Evolutionary conservation across 2,113 vertebrate species (phyloP), one percentile per base, ranked within the genome.

Genomic region (Anolis carolinensis): DNA sequence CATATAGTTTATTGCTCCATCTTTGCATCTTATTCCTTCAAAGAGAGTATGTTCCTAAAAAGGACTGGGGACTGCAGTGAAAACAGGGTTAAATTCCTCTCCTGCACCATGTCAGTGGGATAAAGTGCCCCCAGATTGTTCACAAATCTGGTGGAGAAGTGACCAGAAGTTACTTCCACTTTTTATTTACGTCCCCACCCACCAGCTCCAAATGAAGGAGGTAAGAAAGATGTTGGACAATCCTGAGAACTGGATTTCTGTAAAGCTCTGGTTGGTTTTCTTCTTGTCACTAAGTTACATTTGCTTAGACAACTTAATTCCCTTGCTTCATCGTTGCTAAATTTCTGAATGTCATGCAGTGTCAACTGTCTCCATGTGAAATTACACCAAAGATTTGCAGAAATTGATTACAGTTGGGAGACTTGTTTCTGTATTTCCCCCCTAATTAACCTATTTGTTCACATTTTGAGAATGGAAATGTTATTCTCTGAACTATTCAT

Each of bases 381-480:
- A 70, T 48, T 44, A 23, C 16, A 83, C 5, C 30, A 9, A 39
- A 55, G 72, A 71, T 85, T 71, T 85, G 55, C 67, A 79, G 34
- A 39, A 71, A 34, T 52, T 32, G 16, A 11, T 68, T 50, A 27
- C 32, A 14, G 34, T 34, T 21, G 23, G n/a, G 27, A 52, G n/a
- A 7, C 30, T 4, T 0, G 0, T 76, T 5, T 55, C 1, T 13
- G 55, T 80, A 2, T 9, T 79, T 67, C n/a, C 13, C 88, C 68
- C 20, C 9, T 65, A 85, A 85, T 21, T 50, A 90, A 9, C 48
- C 7, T 86, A 52, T 88, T 71, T 83, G 7, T 73, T 83, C 77
- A 73, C 50, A 85, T 74, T 86, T 86, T 30, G 55, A 32, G 87
- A 91, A 93, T 87, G 89, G 48, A 89, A 93, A 83, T 82, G 88